Base-by-base conservation (phyloP, 2,113 vertebrate genomes). In the Irena cyanogastra region DNA sequence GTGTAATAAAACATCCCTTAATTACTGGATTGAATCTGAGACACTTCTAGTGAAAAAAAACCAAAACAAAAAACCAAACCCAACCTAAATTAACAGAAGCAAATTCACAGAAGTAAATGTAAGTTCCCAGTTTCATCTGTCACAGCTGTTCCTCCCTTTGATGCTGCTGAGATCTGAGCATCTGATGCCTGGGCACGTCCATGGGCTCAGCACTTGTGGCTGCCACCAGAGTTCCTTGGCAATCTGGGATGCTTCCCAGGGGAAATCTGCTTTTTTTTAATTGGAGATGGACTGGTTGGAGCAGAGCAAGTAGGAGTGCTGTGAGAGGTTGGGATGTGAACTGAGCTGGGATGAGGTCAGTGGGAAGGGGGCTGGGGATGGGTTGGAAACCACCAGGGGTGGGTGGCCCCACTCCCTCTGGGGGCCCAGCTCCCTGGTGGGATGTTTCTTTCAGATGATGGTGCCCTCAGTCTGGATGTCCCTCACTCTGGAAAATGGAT, bases 101-200 rank as follows among this genome's bases (percentile, higher is more conserved):
- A 13, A 45, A 23, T 24, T 75, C 33, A 37, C 30, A 59, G 54
- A 86, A 83, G 28, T 33, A 4, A 30, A 52, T 17, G 28, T 26
- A 22, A 71, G n/a, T 26, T 50, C 47, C 57, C 33, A 11, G 31
- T 70, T 83, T 53, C 20, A 3, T 9, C n/a, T 53, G 54, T 44
- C 69, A 14, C 70, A 75, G 63, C 44, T 52, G 26, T 24, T 75
- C 50, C 19, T 37, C 26, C 6, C 11, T 68, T 79, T 41, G 53
- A 22, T 69, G 71, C n/a, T 56, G 53, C 81, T 80, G 59, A 68
- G 66, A 61, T 39, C 63, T 79, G 60, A 85, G 86, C 83, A 16
- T n/a, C 47, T 0, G 0, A 13, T 49, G 44, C 12, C 52, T 9
- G 44, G 57, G 26, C 47, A 33, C 1, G 27, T 39, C 87, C 1